Percentiles rank a stretch among this genome's conserved stretches.
phyloP scores from a whole-genome alignment of 2,113 vertebrate species.

The Macrotis lagotis region DNA sequence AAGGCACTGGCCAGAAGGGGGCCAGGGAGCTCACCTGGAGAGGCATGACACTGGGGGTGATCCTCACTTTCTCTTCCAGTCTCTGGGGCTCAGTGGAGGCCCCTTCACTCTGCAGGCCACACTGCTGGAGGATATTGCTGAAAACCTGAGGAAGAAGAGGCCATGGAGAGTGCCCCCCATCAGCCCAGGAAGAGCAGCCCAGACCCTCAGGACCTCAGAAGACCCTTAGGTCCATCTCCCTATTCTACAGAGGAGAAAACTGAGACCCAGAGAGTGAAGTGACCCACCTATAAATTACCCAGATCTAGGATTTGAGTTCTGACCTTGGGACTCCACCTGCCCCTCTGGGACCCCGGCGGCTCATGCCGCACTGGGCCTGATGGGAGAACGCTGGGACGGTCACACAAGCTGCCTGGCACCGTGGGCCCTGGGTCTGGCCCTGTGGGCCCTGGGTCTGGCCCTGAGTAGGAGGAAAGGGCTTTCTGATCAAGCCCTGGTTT shows the following conservation, averaged over 20 bases:
- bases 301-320: background rate
- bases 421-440: background rate
- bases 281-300: background rate
- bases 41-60: slow-evolving; percentile 88
- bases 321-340: background rate
- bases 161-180: background rate
- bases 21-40: slow-evolving; percentile 86
- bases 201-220: background rate
- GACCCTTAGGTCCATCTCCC: background rate
- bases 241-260: background rate
- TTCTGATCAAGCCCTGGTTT: background rate
- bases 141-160: slow-evolving; percentile 87
- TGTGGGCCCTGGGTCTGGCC: no score
- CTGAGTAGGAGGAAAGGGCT: background rate
- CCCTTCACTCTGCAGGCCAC: slow-evolving; percentile 90
- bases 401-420: background rate
- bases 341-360: background rate
- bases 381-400: no score
- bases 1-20: background rate
- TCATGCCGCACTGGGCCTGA: background rate
- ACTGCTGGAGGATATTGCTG: slow-evolving; percentile 89
- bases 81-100: slow-evolving; percentile 88
- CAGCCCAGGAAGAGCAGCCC: background rate
- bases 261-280: background rate
- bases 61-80: slow-evolving; percentile 84